Conservation (phyloP, 2,797 vertebrate genomes). For the Hyperoplus lanceolatus region DNA sequence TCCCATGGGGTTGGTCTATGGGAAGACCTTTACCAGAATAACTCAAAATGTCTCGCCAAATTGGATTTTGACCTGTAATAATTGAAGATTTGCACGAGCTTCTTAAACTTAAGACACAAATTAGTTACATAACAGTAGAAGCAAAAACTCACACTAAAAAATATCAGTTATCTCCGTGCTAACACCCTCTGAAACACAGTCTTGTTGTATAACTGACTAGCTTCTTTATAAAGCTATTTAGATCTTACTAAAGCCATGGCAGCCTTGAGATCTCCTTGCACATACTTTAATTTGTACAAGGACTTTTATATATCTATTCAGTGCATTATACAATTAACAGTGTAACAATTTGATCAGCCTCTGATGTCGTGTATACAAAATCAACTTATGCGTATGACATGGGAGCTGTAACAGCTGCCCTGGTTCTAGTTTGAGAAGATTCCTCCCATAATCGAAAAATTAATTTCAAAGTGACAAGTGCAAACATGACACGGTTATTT, state of each 20-base stretch:
- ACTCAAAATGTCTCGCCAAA: background rate
- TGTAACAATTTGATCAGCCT: background rate
- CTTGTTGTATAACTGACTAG: constrained; percentile 13
- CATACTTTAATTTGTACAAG: constrained; percentile 4
- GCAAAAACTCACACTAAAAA: constrained; percentile 17
- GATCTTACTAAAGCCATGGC: constrained; percentile 16
- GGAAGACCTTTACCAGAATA: constrained; percentile 1
- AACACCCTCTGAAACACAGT: constrained; percentile 10
- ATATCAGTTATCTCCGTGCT: constrained; percentile 20
- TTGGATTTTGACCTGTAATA: background rate
- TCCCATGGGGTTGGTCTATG: background rate
- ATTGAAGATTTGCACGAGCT: background rate
- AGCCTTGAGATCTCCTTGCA: background rate
- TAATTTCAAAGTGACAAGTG: constrained; percentile 81
- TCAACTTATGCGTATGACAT: background rate
- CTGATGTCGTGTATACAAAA: background rate
- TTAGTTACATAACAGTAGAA: constrained; percentile 2
- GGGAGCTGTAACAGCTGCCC: constrained; percentile 20
- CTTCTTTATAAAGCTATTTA: constrained; percentile 11
- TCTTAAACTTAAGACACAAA: too few species aligned
- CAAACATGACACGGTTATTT: constrained; percentile 54
- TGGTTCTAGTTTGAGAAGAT: constrained; percentile 43
- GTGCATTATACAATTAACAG: background rate
- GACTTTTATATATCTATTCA: constrained; percentile 10
- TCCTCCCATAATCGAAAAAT: constrained; percentile 16